Percentiles rank a stretch among this genome's conserved stretches.
Evolutionary conservation across 2,888 invertebrate genomes (phyloP).

Genomic region (Portevinia maculata): DNA sequence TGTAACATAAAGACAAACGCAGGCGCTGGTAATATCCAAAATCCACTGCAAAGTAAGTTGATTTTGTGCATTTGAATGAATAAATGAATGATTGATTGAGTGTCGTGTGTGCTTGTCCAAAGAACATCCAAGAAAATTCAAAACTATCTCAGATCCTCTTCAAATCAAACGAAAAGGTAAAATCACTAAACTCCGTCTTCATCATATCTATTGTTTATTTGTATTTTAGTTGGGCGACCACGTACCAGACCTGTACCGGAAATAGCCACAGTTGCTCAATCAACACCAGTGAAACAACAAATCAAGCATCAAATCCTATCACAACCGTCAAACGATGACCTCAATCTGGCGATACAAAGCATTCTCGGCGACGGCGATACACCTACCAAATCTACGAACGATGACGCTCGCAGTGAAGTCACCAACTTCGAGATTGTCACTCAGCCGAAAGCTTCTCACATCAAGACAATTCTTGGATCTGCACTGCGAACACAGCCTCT

Average conservation of each 20-base stretch:
- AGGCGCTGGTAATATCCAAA: constrained; percentile 1
- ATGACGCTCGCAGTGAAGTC: constrained; percentile 74
- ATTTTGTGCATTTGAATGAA: constrained; percentile 3
- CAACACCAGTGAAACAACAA: constrained; percentile 45
- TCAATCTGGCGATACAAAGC: constrained; percentile 82
- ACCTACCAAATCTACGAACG: constrained; percentile 58
- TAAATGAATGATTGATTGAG: constrained; percentile 24
- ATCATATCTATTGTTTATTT: constrained; percentile 31
- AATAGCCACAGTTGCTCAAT: constrained; percentile 5
- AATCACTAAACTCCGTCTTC: constrained; percentile 16
- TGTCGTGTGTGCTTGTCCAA: constrained; percentile 34
- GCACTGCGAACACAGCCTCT: constrained; percentile 42
- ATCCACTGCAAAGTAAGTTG: constrained; percentile 39
- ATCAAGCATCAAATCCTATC: constrained; percentile 76
- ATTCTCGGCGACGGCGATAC: constrained; percentile 80
- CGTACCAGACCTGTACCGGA: constrained; percentile 80
- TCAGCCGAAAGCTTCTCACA: constrained; percentile 75
- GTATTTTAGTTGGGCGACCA: constrained; percentile 83
- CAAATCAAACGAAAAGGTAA: constrained; percentile 82
- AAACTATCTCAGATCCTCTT: constrained; percentile 80
- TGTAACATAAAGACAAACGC: constrained; percentile 53
- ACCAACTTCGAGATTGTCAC: constrained; percentile 78
- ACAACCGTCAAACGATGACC: constrained; percentile 78
- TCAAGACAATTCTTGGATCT: constrained; percentile 69
- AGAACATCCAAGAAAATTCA: constrained; percentile 76